A percentile compares a stretch with the other conserved stretches of the same genome.
Conservation (phyloP, 2,888 invertebrate species). For the Caenorhabditis sinica region DNA sequence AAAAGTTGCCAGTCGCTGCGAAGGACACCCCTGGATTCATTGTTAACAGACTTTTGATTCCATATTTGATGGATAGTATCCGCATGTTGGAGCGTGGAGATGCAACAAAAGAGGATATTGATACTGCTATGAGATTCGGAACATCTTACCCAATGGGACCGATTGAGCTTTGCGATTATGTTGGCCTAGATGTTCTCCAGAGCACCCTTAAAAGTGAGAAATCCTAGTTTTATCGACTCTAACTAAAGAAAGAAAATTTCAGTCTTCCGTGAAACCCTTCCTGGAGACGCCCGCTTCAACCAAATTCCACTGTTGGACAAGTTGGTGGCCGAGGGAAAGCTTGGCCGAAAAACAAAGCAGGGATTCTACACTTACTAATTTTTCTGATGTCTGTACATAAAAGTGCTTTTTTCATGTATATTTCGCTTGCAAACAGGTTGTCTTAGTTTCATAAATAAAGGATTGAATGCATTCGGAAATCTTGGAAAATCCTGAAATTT, state of each 20-base stretch:
- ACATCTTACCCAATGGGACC: slow-evolving; percentile 91
- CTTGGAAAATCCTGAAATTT: too few relatives aligned
- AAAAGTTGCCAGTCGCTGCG: slow-evolving; percentile 92
- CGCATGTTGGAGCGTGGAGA: slow-evolving; percentile 86
- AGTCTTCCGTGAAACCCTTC: slow-evolving; percentile 76
- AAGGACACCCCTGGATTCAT: slow-evolving; percentile 96
- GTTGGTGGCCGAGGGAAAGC: slow-evolving; percentile 89
- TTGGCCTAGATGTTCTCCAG: slow-evolving; percentile 90
- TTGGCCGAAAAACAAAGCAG: slow-evolving; percentile 90
- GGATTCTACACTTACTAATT: slow-evolving; percentile 89
- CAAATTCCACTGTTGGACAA: slow-evolving; percentile 86
- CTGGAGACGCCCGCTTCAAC: slow-evolving; percentile 72
- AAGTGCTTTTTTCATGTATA: slow-evolving; percentile 17
- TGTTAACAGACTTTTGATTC: slow-evolving; percentile 92
- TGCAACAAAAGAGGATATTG: slow-evolving; percentile 89
- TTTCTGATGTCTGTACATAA: slow-evolving; percentile 20
- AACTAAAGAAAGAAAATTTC: slow-evolving; percentile 30
- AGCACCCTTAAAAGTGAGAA: slow-evolving; percentile 88
- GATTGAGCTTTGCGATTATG: slow-evolving; percentile 90
- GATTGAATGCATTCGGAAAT: not conserved
- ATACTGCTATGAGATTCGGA: slow-evolving; percentile 85
- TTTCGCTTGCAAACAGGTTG: slow-evolving; percentile 27
- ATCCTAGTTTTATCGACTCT: too few relatives aligned
- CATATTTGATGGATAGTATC: slow-evolving; percentile 89
- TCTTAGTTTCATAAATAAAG: slow-evolving; percentile 21